phyloP scores from a whole-genome alignment of 37 sponge, comb jelly and placozoan species.

The Amphimedon queenslandica region DNA sequence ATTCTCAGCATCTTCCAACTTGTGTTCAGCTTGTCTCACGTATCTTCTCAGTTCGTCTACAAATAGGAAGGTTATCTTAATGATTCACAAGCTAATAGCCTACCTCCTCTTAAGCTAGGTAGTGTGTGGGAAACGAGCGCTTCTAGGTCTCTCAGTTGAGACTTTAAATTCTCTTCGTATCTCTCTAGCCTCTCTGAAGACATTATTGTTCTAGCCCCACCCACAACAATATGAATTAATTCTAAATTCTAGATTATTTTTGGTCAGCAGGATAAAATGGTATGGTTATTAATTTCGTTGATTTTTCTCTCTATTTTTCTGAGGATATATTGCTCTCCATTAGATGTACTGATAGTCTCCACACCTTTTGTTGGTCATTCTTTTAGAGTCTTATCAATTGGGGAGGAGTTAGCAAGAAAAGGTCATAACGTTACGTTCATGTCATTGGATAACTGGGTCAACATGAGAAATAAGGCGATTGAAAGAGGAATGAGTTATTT shows the following conservation, averaged over 20 bases:
- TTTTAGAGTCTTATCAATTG: slow-evolving; percentile 14
- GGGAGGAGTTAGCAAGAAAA: slow-evolving; percentile 37
- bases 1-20: neutral
- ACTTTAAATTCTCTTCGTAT: slow-evolving; percentile 20
- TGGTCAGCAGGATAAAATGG: too few species aligned
- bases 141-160: slow-evolving; percentile 15
- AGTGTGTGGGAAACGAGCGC: slow-evolving; percentile 14
- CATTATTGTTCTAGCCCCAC: slow-evolving; percentile 5
- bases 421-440: slow-evolving; percentile 54
- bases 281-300: too few species aligned
- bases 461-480: neutral
- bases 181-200: slow-evolving; percentile 37
- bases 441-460: neutral
- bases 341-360: slow-evolving; percentile 22
- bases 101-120: slow-evolving; percentile 29
- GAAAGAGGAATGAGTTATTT: neutral
- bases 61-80: too few species aligned
- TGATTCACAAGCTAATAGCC: too few species aligned
- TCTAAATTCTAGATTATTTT: too few species aligned
- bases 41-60: neutral
- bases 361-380: slow-evolving; percentile 16
- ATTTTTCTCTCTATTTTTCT: too few species aligned
- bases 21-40: neutral
- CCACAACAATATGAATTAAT: too few species aligned
- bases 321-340: too few species aligned